Percentiles rank a stretch among this genome's conserved stretches.
Conservation (phyloP, 1,140 invertebrate genomes). For the Lordiphosa mommai region DNA sequence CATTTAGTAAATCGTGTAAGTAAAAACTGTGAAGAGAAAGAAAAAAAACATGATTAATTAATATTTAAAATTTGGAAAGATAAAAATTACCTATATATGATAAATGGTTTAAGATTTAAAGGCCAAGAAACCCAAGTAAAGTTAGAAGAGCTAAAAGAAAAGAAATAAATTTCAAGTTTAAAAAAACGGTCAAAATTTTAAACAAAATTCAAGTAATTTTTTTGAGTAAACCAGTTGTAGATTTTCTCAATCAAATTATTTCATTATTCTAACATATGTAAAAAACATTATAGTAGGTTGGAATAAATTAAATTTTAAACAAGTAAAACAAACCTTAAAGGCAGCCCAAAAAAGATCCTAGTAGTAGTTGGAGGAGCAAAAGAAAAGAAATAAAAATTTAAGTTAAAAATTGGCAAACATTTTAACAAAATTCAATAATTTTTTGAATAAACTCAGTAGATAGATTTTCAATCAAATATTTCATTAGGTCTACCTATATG, state of each 20-base stretch:
- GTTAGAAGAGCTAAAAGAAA: slow-evolving; percentile 23
- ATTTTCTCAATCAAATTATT: slow-evolving; percentile 74
- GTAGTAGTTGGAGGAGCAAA: slow-evolving; percentile 15
- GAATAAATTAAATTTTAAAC: neutral
- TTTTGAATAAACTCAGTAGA: slow-evolving; percentile 26
- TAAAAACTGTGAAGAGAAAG: slow-evolving; percentile 39
- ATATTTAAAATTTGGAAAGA: neutral
- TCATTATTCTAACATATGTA: slow-evolving; percentile 80
- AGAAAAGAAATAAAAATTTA: neutral
- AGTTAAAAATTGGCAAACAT: neutral
- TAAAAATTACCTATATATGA: slow-evolving; percentile 31
- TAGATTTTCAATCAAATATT: slow-evolving; percentile 67
- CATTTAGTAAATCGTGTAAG: slow-evolving; percentile 24
- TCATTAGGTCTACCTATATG: slow-evolving; percentile 80
- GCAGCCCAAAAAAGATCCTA: slow-evolving; percentile 1
- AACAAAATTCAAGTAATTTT: too few relatives aligned
- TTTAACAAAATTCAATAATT: neutral
- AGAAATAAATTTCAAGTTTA: too few relatives aligned
- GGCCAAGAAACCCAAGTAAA: slow-evolving; percentile 14
- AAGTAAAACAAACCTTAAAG: slow-evolving; percentile 10
- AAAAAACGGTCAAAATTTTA: too few relatives aligned
- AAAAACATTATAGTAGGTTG: slow-evolving; percentile 64
- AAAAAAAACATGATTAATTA: slow-evolving; percentile 6
- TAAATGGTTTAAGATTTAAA: slow-evolving; percentile 8
- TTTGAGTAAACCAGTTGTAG: too few relatives aligned